These are phyloP conservation scores for Polypedilum vanderplanki DNA, from an alignment of 1,140 invertebrate genomes.

Conservation along the genomic window DNA sequence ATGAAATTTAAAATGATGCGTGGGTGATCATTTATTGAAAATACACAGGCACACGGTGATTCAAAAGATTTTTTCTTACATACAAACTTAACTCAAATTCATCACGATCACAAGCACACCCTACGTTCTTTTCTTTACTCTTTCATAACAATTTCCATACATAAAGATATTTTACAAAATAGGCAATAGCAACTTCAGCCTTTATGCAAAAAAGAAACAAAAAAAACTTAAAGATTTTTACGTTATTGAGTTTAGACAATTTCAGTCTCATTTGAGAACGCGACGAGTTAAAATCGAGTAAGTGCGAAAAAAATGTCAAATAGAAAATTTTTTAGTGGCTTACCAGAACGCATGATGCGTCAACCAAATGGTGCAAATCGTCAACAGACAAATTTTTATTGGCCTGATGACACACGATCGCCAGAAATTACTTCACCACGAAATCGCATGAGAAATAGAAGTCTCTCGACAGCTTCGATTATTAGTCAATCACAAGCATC, in stretches of 20 bases:
- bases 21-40: background rate
- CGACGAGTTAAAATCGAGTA: background rate
- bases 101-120: background rate
- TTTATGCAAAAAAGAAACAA: slow-evolving; percentile 4
- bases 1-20: background rate
- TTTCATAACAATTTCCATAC: slow-evolving; percentile 22
- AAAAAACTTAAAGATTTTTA: background rate
- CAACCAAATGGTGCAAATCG: slow-evolving; percentile 9
- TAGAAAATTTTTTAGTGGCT: slow-evolving; percentile 31
- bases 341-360: slow-evolving; percentile 27
- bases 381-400: slow-evolving; percentile 30
- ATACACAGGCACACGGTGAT: background rate
- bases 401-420: slow-evolving; percentile 30
- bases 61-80: background rate
- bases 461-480: background rate
- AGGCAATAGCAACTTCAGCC: slow-evolving; percentile 8
- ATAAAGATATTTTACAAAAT: slow-evolving; percentile 6
- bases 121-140: background rate
- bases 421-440: background rate
- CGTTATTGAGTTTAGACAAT: background rate
- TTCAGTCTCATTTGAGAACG: background rate
- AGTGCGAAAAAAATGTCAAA: slow-evolving; percentile 29
- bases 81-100: background rate
- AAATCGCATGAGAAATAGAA: background rate
- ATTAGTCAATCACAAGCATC: background rate